Base-by-base conservation (phyloP, 1,140 invertebrate genomes). In the Zaprionus lachaisei region DNA sequence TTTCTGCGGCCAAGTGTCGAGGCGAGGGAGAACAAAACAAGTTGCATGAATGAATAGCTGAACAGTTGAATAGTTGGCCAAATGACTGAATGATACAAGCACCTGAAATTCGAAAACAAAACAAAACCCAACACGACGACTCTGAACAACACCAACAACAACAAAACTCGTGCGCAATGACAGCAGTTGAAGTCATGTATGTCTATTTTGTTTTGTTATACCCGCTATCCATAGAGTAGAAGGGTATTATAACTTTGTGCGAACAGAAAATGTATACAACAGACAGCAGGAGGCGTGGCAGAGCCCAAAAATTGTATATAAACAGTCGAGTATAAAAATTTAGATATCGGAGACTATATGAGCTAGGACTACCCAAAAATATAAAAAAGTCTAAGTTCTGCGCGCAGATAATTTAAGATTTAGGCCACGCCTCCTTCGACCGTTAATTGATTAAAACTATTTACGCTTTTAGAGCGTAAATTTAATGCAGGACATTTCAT, bases 21-120 rank as follows among this genome's bases (percentile, higher is more conserved):
- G 78, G 67, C 60, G 81, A 83, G 77, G 75, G 79, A 78, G 79
- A 83, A 79, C 89, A 89, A 87, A 90, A 81, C 84, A 84, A 84
- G 84, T 90, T 90, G 84, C 81, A 82, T 87, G 85, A 90, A 90
- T 90, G 85, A 90, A 90, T 90, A 79, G 84, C 75, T 85, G 84
- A 89, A 81, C 81, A 77, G 78, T 26, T 75, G 72, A 75, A 75
- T 71, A 77, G 64, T 79, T 75, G 77, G 72, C 72, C 66, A 79
- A 79, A 75, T 79, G 77, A 79, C 77, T 89, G 83, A 86, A 82
- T 86, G 80, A 86, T 81, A 80, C 74, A 83, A 57, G 85, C 85
- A 90, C 85, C 86, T 90, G 86, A 90, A 87, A 83, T 80, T 80
- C 73, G 41, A 84, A 85, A 87, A 83, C 81, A 89, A 87, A 87